A percentile compares a stretch with the other conserved stretches of the same genome.
phyloP scores from a whole-genome alignment of 2,797 vertebrate species.

The Gallinago stenura region DNA sequence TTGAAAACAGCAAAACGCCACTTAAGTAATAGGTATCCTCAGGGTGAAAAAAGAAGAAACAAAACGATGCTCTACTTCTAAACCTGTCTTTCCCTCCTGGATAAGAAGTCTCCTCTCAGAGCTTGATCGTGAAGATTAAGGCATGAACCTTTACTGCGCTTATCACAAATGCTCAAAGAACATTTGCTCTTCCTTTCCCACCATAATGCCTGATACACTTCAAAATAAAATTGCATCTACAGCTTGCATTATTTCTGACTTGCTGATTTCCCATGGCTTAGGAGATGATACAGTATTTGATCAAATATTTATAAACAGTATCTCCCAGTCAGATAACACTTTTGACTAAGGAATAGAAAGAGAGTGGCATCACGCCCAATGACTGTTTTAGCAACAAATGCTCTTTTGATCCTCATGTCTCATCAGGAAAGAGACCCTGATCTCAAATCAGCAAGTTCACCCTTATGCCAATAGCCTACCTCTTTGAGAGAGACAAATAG shows the following conservation, averaged over 20 bases:
- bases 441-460: not conserved
- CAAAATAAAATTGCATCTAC: not conserved
- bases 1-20: not conserved
- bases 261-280: not conserved
- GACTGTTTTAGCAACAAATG: not conserved
- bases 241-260: not conserved
- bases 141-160: not conserved
- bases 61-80: not conserved
- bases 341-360: not conserved
- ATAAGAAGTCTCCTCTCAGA: not conserved
- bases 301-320: slow-evolving; percentile 19
- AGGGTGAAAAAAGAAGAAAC: not conserved
- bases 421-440: not conserved
- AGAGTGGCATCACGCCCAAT: not conserved
- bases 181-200: not conserved
- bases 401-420: not conserved
- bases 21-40: not conserved
- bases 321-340: not conserved
- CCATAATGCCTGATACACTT: not conserved
- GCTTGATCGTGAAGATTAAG: not conserved
- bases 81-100: not conserved
- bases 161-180: not conserved
- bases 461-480: not conserved
- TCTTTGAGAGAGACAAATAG: not conserved
- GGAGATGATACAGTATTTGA: not conserved